Evolutionary conservation across 2,797 vertebrate genomes (phyloP).

Genomic region (Phoebastria nigripes): DNA sequence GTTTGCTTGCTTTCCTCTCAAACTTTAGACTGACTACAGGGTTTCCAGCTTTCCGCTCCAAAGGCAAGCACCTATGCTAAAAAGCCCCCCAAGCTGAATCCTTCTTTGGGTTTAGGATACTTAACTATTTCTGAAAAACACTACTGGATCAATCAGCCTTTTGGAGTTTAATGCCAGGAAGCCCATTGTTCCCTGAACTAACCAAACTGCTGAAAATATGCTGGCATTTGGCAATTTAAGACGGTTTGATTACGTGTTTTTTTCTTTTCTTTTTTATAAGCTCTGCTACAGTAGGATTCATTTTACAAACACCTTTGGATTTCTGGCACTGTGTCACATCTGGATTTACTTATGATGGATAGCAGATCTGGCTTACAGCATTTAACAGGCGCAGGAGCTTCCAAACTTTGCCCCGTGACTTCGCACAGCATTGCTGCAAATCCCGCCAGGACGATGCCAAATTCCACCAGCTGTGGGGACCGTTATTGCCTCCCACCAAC

Average conservation of each 20-base stretch:
- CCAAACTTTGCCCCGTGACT: background rate
- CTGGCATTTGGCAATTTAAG: background rate
- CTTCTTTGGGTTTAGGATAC: background rate
- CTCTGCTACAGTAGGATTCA: conserved; percentile 1
- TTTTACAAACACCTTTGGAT: conserved; percentile 32
- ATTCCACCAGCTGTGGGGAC: background rate
- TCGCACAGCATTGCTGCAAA: background rate
- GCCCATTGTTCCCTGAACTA: background rate
- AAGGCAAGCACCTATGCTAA: background rate
- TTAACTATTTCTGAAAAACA: background rate
- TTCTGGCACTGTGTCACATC: conserved; percentile 19
- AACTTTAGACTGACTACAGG: background rate
- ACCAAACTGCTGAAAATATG: background rate
- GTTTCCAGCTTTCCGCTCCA: background rate
- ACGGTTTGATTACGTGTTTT: background rate
- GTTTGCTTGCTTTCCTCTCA: background rate
- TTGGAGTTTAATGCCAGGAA: background rate
- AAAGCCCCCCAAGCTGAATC: background rate
- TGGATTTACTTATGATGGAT: conserved; percentile 35
- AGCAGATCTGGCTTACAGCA: background rate
- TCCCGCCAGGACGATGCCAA: background rate
- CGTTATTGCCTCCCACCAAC: background rate
- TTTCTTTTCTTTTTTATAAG: background rate
- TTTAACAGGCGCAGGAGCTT: background rate
- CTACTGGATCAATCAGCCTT: background rate